Conservation (phyloP, 2,888 invertebrate genomes). For the Loripinus fragilis region DNA sequence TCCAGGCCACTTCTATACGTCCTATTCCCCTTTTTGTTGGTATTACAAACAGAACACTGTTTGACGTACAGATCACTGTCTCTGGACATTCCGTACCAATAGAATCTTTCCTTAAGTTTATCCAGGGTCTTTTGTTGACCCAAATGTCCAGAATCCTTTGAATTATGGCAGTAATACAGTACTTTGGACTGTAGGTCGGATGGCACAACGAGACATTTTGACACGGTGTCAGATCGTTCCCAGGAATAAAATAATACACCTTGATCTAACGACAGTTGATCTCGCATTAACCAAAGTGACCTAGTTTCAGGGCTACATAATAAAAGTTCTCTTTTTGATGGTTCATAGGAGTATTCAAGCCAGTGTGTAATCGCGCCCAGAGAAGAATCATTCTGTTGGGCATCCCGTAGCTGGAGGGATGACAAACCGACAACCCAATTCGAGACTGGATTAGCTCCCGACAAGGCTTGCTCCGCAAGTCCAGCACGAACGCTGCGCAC, state of each 20-base stretch:
- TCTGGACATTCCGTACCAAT: too few species aligned
- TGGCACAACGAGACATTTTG: neutral
- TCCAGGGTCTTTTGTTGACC: neutral
- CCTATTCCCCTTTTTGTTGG: too few species aligned
- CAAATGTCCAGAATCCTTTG: conserved; percentile 21
- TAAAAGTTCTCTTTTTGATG: neutral
- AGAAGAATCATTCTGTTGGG: neutral
- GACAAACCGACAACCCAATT: neutral
- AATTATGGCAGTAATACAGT: neutral
- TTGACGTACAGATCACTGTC: too few species aligned
- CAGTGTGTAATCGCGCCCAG: neutral
- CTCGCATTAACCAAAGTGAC: neutral
- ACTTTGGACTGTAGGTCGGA: neutral
- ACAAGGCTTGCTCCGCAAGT: neutral
- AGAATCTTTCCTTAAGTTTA: too few species aligned
- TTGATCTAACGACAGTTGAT: neutral
- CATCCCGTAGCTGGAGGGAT: neutral
- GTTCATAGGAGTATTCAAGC: neutral
- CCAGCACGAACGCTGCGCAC: neutral
- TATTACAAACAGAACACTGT: conserved; percentile 1
- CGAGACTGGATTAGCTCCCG: neutral
- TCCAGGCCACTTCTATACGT: too few species aligned
- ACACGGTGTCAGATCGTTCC: neutral
- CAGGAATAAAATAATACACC: neutral
- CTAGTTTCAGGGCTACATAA: neutral